phyloP scores from a whole-genome alignment of 1,140 invertebrate species.

The Drosophila micromelanica region DNA sequence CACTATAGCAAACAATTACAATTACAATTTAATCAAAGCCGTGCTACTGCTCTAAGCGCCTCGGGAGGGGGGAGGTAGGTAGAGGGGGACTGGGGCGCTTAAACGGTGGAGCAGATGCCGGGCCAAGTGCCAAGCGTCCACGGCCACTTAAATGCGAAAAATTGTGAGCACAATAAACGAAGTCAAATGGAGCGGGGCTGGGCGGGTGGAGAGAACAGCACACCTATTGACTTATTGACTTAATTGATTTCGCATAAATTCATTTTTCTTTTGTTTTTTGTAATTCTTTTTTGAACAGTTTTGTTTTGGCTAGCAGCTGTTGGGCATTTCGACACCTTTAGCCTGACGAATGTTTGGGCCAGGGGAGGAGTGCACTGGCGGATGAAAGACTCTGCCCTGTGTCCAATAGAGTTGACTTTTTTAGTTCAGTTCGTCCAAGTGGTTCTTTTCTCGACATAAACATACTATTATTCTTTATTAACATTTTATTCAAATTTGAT shows the following conservation, averaged over 20 bases:
- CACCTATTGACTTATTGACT: constrained; percentile 75
- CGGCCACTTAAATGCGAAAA: constrained; percentile 30
- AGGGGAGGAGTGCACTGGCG: not conserved
- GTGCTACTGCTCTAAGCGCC: constrained; percentile 22
- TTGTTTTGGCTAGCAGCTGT: constrained; percentile 33
- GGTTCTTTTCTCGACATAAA: too few relatives aligned
- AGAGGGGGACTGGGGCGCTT: not conserved
- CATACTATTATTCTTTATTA: too few relatives aligned
- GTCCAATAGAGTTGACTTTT: too few relatives aligned
- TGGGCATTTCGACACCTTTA: constrained; percentile 59
- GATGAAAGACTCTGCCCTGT: not conserved
- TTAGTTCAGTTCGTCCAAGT: too few relatives aligned
- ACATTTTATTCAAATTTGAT: too few relatives aligned
- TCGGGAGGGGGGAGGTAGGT: not conserved
- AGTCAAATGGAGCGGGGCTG: not conserved
- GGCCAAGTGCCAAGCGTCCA: constrained; percentile 32
- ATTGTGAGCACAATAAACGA: constrained; percentile 9
- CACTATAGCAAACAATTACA: constrained; percentile 15
- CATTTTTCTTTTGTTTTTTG: constrained; percentile 10
- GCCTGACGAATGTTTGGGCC: constrained; percentile 42
- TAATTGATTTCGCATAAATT: constrained; percentile 74
- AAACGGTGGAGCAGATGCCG: constrained; percentile 11
- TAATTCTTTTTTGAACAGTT: constrained; percentile 23
- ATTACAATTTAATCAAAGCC: constrained; percentile 52
- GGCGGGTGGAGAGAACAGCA: not conserved